Evolutionary conservation across 2,797 vertebrate species (phyloP).

Genomic region (Eulemur mongoz): DNA sequence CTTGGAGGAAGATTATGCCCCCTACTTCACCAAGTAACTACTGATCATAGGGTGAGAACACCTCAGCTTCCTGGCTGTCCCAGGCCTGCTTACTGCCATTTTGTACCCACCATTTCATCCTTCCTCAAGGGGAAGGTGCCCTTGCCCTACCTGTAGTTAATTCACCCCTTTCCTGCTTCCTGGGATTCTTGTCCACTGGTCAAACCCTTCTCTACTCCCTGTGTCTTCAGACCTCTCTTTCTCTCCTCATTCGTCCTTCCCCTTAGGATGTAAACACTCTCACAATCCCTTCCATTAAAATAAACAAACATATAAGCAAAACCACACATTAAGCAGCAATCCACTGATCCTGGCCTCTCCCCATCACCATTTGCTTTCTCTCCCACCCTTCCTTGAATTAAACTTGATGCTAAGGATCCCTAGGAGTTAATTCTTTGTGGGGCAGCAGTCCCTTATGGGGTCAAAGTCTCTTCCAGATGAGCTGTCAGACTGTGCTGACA

Average conservation of each 20-base stretch:
- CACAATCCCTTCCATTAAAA: neutral
- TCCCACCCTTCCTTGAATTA: neutral
- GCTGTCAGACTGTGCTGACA: neutral
- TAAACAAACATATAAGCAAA: neutral
- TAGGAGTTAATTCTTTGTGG: constrained; percentile 3
- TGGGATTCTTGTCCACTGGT: neutral
- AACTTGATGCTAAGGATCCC: neutral
- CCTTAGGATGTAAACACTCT: neutral
- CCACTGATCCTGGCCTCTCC: neutral
- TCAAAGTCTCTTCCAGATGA: neutral
- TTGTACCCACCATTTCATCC: neutral
- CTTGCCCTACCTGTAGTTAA: neutral
- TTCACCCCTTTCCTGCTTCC: neutral
- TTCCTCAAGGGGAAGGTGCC: neutral
- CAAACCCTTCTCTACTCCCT: neutral
- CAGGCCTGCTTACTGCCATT: neutral
- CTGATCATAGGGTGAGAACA: neutral
- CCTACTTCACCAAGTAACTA: neutral
- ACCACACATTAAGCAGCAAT: neutral
- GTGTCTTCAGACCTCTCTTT: constrained; percentile 10
- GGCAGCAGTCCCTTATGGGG: neutral
- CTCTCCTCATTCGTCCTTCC: neutral
- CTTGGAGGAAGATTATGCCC: neutral
- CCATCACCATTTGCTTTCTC: neutral
- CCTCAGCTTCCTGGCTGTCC: neutral